Conservation (phyloP, 1,140 invertebrate species). For the Trissolcus basalis region DNA sequence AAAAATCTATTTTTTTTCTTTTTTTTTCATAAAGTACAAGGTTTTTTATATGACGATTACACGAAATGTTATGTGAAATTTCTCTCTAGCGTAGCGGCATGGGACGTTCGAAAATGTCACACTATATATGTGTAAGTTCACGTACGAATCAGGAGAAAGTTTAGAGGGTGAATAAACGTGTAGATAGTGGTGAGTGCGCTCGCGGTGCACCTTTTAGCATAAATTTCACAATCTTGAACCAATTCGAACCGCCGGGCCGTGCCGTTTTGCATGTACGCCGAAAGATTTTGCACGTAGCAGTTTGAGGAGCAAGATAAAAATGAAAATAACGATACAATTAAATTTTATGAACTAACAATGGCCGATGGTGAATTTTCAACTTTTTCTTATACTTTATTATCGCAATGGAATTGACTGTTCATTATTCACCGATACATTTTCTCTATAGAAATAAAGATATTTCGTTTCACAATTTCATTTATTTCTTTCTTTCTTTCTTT, state of each 20-base stretch:
- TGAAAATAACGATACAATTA: slow-evolving; percentile 34
- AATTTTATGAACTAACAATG: slow-evolving; percentile 21
- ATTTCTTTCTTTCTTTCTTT: too few relatives aligned
- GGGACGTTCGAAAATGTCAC: slow-evolving; percentile 58
- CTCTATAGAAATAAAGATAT: too few relatives aligned
- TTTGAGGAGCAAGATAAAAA: slow-evolving; percentile 18
- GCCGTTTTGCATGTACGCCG: too few relatives aligned
- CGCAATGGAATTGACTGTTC: not conserved
- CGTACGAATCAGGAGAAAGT: slow-evolving; percentile 59
- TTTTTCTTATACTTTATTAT: slow-evolving; percentile 1
- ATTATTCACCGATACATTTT: not conserved
- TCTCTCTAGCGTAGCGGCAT: slow-evolving; percentile 42
- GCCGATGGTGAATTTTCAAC: slow-evolving; percentile 4
- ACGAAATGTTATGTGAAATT: slow-evolving; percentile 56
- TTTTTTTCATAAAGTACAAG: slow-evolving; percentile 7
- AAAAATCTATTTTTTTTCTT: too few relatives aligned
- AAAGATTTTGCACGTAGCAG: not conserved
- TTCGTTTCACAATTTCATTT: too few relatives aligned
- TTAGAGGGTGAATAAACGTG: slow-evolving; percentile 56
- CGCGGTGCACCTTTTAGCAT: slow-evolving; percentile 41
- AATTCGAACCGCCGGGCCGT: slow-evolving; percentile 13
- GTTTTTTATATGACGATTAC: slow-evolving; percentile 26
- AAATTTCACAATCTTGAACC: slow-evolving; percentile 57
- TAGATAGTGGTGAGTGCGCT: slow-evolving; percentile 42
- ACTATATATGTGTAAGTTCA: slow-evolving; percentile 35